Evolutionary conservation across 1,140 invertebrate species (phyloP).

Genomic region (Drosophila leontia): DNA sequence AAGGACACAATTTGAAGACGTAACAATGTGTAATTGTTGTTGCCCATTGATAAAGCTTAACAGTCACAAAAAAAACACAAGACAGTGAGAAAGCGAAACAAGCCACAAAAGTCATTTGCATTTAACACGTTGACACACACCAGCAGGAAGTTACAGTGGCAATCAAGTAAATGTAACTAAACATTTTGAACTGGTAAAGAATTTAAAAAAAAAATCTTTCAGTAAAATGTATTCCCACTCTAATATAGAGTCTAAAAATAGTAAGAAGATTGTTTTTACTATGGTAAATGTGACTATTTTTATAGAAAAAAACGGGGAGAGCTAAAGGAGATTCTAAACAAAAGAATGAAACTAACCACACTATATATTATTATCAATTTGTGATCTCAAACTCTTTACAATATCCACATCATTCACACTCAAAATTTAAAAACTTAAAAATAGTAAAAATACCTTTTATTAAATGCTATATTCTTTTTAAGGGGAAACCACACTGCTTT

Average conservation of each 20-base stretch:
- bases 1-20: constrained; percentile 62
- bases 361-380: background rate
- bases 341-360: background rate
- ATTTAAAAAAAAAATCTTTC: background rate
- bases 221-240: background rate
- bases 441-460: constrained; percentile 3
- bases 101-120: constrained; percentile 66
- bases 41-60: constrained; percentile 75
- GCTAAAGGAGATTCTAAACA: too few relatives aligned
- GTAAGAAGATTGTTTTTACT: background rate
- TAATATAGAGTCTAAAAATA: too few relatives aligned
- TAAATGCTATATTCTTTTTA: too few relatives aligned
- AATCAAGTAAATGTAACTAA: constrained; percentile 14
- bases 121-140: constrained; percentile 66
- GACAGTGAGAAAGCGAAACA: constrained; percentile 2
- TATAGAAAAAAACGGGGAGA: too few relatives aligned
- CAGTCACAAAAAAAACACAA: constrained; percentile 40
- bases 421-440: too few relatives aligned
- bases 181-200: too few relatives aligned
- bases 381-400: background rate
- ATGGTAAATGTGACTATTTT: background rate
- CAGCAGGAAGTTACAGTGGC: constrained; percentile 32
- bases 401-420: background rate
- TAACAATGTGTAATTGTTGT: constrained; percentile 82
- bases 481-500: background rate